These are phyloP conservation scores for Stictocephala bisonia DNA, from an alignment of 2,888 invertebrate genomes.

Conservation along the genomic window DNA sequence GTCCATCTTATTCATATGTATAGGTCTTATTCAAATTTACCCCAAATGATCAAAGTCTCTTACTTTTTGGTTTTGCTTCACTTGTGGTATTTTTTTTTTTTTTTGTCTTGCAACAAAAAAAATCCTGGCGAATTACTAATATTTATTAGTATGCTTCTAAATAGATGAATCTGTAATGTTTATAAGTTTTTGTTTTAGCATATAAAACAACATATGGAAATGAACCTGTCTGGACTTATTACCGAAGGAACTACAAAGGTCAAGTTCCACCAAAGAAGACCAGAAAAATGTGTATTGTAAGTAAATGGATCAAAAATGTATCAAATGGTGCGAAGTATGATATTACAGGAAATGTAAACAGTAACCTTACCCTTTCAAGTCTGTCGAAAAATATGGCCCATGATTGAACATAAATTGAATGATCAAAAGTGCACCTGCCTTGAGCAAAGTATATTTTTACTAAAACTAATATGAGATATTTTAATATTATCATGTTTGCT, in stretches of 20 bases:
- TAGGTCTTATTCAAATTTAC: too few species aligned
- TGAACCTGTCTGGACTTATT: constrained; percentile 85
- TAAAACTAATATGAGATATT: too few species aligned
- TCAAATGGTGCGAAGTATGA: neutral
- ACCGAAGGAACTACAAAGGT: constrained; percentile 90
- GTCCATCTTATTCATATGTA: too few species aligned
- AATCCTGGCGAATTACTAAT: too few species aligned
- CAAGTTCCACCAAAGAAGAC: constrained; percentile 81
- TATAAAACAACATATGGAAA: constrained; percentile 86
- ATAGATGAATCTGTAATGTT: too few species aligned
- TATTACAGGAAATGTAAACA: neutral
- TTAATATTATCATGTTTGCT: too few species aligned
- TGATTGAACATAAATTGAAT: too few species aligned
- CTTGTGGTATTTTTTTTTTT: too few species aligned
- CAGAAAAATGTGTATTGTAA: constrained; percentile 84
- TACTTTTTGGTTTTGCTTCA: neutral
- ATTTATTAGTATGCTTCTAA: too few species aligned
- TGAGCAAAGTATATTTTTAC: too few species aligned
- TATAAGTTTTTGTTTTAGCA: constrained; percentile 66
- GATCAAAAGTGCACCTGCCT: neutral
- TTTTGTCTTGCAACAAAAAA: too few species aligned
- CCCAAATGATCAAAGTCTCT: neutral
- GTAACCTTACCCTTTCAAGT: neutral
- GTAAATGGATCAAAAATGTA: constrained; percentile 55
- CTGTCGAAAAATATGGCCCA: neutral